Conservation (phyloP, 1,140 invertebrate genomes). For the Metaphire vulgaris region DNA sequence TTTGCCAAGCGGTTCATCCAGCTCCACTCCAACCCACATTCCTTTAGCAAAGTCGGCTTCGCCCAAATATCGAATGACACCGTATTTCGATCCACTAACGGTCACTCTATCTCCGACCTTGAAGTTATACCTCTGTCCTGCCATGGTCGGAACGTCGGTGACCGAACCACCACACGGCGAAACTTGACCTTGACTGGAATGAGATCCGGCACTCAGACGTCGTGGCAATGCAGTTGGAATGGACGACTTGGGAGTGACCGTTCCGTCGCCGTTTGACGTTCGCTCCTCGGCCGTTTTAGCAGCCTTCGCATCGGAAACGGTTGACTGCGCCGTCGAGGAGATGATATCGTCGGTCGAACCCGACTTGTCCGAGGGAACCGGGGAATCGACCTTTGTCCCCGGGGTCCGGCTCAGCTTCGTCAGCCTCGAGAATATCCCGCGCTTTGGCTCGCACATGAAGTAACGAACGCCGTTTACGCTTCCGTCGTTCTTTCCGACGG, state of each 20-base stretch:
- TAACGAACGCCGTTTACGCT: slow-evolving; percentile 52
- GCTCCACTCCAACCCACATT: slow-evolving; percentile 56
- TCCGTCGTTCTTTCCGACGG: slow-evolving; percentile 55
- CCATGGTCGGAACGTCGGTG: not conserved
- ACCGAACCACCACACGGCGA: slow-evolving; percentile 30
- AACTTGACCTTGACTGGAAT: slow-evolving; percentile 7
- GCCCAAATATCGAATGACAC: slow-evolving; percentile 53
- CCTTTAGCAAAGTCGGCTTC: slow-evolving; percentile 56
- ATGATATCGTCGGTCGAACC: slow-evolving; percentile 1
- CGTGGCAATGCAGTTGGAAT: not conserved
- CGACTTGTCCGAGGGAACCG: not conserved
- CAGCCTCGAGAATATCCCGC: slow-evolving; percentile 85
- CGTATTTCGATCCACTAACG: slow-evolving; percentile 73
- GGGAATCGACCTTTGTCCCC: slow-evolving; percentile 39
- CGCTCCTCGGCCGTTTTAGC: slow-evolving; percentile 14
- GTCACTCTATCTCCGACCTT: slow-evolving; percentile 84
- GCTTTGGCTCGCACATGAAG: slow-evolving; percentile 81
- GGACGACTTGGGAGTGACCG: slow-evolving; percentile 6
- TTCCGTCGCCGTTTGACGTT: not conserved
- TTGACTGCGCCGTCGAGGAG: not conserved
- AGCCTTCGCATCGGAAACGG: not conserved
- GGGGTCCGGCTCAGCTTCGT: slow-evolving; percentile 74
- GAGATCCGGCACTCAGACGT: slow-evolving; percentile 9
- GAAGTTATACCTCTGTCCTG: slow-evolving; percentile 44
- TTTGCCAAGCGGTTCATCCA: slow-evolving; percentile 53